Evolutionary conservation across 2,797 vertebrate species (phyloP).

Genomic region (Anniella stebbinsi): DNA sequence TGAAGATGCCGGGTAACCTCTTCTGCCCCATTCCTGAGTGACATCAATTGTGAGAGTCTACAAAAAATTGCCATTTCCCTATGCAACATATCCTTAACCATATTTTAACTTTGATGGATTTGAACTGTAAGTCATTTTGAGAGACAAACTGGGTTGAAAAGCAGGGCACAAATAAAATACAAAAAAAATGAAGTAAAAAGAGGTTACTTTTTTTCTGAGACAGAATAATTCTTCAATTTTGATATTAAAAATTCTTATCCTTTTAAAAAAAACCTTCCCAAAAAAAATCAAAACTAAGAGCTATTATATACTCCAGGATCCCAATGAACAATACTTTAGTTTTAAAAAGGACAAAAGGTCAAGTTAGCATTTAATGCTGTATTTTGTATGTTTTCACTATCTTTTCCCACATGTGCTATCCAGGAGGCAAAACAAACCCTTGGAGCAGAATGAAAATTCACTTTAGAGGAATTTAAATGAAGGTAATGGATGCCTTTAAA

Average conservation of each 20-base stretch:
- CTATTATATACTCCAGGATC: neutral
- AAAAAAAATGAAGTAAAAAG: neutral
- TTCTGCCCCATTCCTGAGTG: neutral
- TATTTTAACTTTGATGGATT: neutral
- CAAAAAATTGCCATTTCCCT: neutral
- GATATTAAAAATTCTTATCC: neutral
- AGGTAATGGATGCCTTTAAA: constrained; percentile 53
- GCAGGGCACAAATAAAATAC: neutral
- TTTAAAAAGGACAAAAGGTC: constrained; percentile 29
- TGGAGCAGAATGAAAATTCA: neutral
- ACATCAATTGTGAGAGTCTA: neutral
- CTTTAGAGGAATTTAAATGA: constrained; percentile 52
- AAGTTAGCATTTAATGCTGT: constrained; percentile 1
- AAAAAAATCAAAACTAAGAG: neutral
- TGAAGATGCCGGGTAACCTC: too few species aligned
- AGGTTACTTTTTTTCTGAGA: neutral
- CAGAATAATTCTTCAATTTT: neutral
- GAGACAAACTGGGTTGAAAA: neutral
- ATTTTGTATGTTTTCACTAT: constrained; percentile 12
- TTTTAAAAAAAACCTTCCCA: too few species aligned
- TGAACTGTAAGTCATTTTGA: neutral
- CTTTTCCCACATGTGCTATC: neutral
- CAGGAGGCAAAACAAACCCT: neutral
- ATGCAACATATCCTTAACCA: neutral
- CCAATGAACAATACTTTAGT: constrained; percentile 2